A percentile compares a stretch with the other conserved stretches of the same genome.
Conservation (phyloP, 2,113 vertebrate genomes). For the Rhinichthys klamathensis region DNA sequence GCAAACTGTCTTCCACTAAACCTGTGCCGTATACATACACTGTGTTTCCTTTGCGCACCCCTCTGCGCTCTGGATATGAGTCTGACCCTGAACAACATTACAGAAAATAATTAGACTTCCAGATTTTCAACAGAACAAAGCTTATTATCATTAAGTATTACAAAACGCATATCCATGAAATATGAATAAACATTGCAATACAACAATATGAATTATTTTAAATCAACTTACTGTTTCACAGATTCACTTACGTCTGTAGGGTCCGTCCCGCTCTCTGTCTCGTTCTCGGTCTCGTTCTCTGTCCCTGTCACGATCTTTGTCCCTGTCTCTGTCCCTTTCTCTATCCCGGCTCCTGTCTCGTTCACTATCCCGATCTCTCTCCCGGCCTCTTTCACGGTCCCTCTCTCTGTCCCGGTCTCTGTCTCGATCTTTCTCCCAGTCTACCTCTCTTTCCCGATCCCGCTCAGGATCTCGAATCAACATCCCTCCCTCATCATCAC, state of each 20-base stretch:
- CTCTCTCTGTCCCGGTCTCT: slow-evolving; percentile 28
- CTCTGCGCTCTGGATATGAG: slow-evolving; percentile 83
- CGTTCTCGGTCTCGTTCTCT: slow-evolving; percentile 57
- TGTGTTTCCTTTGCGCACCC: slow-evolving; percentile 87
- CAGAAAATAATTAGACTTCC: background rate
- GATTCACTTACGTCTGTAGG: slow-evolving; percentile 80
- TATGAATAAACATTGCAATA: background rate
- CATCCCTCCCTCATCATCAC: slow-evolving; percentile 69
- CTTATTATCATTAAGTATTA: background rate
- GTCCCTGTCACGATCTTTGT: slow-evolving; percentile 57
- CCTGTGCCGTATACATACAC: slow-evolving; percentile 87
- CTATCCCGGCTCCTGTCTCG: slow-evolving; percentile 67
- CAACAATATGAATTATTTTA: background rate
- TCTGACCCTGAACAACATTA: slow-evolving; percentile 78
- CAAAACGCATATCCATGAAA: background rate
- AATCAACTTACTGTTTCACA: background rate
- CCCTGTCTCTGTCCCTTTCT: slow-evolving; percentile 57
- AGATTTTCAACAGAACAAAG: background rate
- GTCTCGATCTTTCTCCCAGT: slow-evolving; percentile 44
- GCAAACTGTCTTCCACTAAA: slow-evolving; percentile 82
- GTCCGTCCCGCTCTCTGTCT: slow-evolving; percentile 64
- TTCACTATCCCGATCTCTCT: slow-evolving; percentile 68
- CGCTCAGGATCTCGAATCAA: slow-evolving; percentile 66
- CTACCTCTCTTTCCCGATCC: slow-evolving; percentile 59
- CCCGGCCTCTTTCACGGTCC: slow-evolving; percentile 70